Base-by-base conservation (phyloP, 2,113 vertebrate genomes). In the Varanus komodoensis region DNA sequence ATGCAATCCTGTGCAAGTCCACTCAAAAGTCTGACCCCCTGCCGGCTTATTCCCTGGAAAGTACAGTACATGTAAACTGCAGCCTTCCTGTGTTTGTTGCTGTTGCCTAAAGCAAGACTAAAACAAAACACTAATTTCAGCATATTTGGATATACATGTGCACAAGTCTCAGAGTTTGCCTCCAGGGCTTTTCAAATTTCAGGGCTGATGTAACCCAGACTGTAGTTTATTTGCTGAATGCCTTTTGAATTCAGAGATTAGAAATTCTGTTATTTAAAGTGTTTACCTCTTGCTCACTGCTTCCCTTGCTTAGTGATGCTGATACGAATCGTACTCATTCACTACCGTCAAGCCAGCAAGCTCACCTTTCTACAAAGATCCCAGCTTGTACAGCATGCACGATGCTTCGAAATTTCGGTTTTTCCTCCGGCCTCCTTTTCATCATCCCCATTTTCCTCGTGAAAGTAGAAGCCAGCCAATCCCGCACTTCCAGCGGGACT, bases 391-490 rank as follows among this genome's bases (percentile, higher is more conserved):
- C 99, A 50, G 98, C 99, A 0, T 99, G 99, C 11, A 99, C 99
- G 57, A 99, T 99, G 96, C 98, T 99, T 88, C 99, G 97, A 96
- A 99, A 99, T 96, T 98, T 98, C 4, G 99, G 99, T 90, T 99
- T 99, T 95, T 99, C 99, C 93, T 99, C 99, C 0, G 98, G 97
- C 54, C 98, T 98, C 44, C 98, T 98, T 95, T 98, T 98, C 61
- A 96, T 97, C 96, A 99, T 97, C 82, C 98, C 99, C 99, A 99
- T 99, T 97, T 99, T 99, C 88, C 98, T 97, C 0, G 98, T 99
- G 96, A 99, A 99, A 2, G 99, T 99, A 69, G 99, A 99, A 1
- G 99, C 99, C 96, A 99, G 94, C 99, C 99, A 99, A 89, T 99
- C 99, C 29, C 99, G 98, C 11, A 99, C 99, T 95, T 99, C 99